A percentile compares a stretch with the other conserved stretches of the same genome.
Evolutionary conservation across 2,113 vertebrate species (phyloP).

Genomic region (Trinectes maculatus): DNA sequence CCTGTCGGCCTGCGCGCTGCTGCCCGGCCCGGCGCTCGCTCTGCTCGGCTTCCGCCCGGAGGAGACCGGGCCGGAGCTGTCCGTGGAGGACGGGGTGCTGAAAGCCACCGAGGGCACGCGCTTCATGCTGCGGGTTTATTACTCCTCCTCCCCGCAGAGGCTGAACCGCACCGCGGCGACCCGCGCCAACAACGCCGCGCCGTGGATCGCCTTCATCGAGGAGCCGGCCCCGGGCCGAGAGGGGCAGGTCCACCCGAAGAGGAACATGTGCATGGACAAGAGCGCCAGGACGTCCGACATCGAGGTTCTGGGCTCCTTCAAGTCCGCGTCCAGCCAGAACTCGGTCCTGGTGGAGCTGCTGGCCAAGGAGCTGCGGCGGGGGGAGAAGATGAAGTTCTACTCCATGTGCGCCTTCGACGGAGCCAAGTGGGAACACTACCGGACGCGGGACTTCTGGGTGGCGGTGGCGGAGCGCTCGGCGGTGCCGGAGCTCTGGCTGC

Average conservation of each 20-base stretch:
- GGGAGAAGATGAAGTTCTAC: constrained; percentile 87
- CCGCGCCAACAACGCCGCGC: constrained; percentile 77
- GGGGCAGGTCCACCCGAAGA: constrained; percentile 78
- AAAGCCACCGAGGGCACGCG: constrained; percentile 90
- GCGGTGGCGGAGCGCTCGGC: constrained; percentile 79
- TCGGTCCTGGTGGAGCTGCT: constrained; percentile 90
- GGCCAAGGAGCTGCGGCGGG: constrained; percentile 88
- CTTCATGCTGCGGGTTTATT: constrained; percentile 90
- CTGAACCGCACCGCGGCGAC: constrained; percentile 71
- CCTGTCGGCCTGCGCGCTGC: constrained; percentile 78
- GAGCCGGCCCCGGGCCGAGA: constrained; percentile 80
- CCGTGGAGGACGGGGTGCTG: constrained; percentile 89
- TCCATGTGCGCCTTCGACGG: constrained; percentile 93
- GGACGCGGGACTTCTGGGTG: constrained; percentile 88
- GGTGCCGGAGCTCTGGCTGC: constrained; percentile 84
- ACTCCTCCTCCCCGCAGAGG: constrained; percentile 78
- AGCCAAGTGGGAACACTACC: constrained; percentile 89
- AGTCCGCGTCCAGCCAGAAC: constrained; percentile 83
- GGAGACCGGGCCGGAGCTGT: constrained; percentile 88
- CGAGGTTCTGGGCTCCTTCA: constrained; percentile 88
- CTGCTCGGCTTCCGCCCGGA: constrained; percentile 90
- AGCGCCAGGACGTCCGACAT: constrained; percentile 90
- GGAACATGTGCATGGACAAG: constrained; percentile 85
- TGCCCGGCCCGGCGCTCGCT: constrained; percentile 75
- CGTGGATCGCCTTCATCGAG: constrained; percentile 89